Base-by-base conservation (phyloP, 1,140 invertebrate genomes). In the Nixonia krombeini region DNA sequence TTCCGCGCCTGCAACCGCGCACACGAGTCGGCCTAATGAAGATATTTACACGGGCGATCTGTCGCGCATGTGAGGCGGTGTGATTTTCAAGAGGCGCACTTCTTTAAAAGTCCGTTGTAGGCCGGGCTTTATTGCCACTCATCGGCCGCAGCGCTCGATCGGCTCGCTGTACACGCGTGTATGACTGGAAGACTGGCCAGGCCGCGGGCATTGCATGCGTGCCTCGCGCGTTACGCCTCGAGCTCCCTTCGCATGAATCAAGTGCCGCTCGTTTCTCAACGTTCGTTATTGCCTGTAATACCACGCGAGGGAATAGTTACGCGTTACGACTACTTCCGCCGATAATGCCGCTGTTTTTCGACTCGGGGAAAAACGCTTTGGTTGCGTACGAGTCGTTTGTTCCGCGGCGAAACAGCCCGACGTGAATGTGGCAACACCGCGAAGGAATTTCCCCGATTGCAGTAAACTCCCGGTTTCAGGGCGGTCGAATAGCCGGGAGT, bases 31-130 rank as follows among this genome's bases (percentile, higher is more conserved):
- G 13, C 66, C 78, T 77, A 76, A 80, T 79, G 71, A 70, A 81
- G 79, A 72, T 77, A 80, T 80, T 80, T 76, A 72, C 78, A 75
- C 72, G 70, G 64, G 63, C 51, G 67, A 66, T 71, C 52, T 56
- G 74, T 76, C 74, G 59, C 51, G 49, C 28, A 15, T 23, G 17
- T 45, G 56, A 49, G n/a, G n/a, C 69, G 66, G 73, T 68, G 65
- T 52, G 4, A 38, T 50, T 50, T 44, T 58, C 29, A 45, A 23
- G 26, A 25, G 42, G 15, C 16, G 17, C 17, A 15, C 44, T 46
- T 57, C 33, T 46, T 55, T 17, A 38, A 33, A 52, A 31, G 31
- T 35, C 31, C 8, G 46, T 21, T 16, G 3, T 16, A 15, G 26
- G 17, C 26, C 35, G 44, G 38, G 25, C 28, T 56, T 46, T 56